Evolutionary conservation across 2,797 vertebrate species (phyloP), one percentile per base, ranked within the genome.

Genomic region (Sphenodon punctatus): DNA sequence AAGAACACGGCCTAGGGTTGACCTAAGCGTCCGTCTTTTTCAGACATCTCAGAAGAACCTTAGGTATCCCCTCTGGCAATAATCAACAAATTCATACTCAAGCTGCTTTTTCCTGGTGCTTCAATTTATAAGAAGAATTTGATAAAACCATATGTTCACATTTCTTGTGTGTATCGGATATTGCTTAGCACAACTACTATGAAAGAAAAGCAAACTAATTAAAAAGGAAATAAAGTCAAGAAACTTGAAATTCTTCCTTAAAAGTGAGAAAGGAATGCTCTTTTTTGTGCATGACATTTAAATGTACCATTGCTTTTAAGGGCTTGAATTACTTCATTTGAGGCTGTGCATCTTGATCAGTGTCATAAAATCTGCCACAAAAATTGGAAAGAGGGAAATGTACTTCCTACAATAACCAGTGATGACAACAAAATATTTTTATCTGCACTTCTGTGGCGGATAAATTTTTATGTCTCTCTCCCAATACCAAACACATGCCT

Each of bases 361-460:
- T 17, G 51, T 53, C 59, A 59, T 43, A 73, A 75, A 71, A 81
- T 45, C 80, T 30, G 19, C 49, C 78, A 53, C 73, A 63, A 20
- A 59, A 83, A 49, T 80, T 79, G 73, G 51, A 81, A 4, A 34
- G 59, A 66, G 7, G 41, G 41, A 86, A 77, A 34, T 30, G 45
- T 46, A 36, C 63, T 75, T 56, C 48, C 82, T 51, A 1, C 39
- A 59, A 41, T 42, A 63, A 69, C 5, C 23, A 53, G 69, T 48
- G 25, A 77, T 23, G 13, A 75, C 15, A 27, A 78, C 19, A n/a
- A n/a, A 60, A 48, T 81, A 7, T 69, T 53, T 45, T 59, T 75
- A 45, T 42, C 36, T 66, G 49, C 60, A 78, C 9, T 43, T 49
- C 15, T 5, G 56, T 79, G 73, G 13, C 64, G 66, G 51, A 60